Conservation (phyloP, 1,140 invertebrate genomes). For the Centruroides sculpturatus region DNA sequence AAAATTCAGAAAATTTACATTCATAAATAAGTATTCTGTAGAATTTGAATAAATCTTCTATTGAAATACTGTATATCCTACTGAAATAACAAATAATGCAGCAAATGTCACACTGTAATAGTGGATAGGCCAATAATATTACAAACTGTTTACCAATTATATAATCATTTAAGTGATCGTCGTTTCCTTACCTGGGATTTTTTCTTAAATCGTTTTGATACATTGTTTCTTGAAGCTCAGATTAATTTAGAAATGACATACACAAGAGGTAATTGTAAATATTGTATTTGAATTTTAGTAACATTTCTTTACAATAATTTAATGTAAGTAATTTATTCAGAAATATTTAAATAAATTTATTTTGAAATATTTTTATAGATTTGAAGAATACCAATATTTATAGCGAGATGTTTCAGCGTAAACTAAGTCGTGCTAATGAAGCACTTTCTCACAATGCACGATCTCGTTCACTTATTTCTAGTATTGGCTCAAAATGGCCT, state of each 20-base stretch:
- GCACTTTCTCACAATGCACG: constrained; percentile 51
- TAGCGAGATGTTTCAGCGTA: constrained; percentile 73
- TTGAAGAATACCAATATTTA: constrained; percentile 74
- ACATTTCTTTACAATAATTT: too few relatives aligned
- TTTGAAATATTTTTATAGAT: constrained; percentile 56
- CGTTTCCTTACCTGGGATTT: constrained; percentile 93
- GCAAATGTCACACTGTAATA: constrained; percentile 54
- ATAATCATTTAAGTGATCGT: constrained; percentile 79
- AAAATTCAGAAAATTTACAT: too few relatives aligned
- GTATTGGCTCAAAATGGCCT: constrained; percentile 83
- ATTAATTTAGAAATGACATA: constrained; percentile 54
- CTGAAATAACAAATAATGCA: too few relatives aligned
- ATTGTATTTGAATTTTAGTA: not conserved
- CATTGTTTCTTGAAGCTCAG: constrained; percentile 88
- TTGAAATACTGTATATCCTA: too few relatives aligned
- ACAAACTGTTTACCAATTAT: constrained; percentile 87
- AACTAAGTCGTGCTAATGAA: constrained; percentile 76
- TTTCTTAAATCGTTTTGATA: constrained; percentile 93
- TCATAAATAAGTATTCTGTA: too few relatives aligned
- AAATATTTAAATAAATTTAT: too few relatives aligned
- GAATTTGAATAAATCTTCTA: too few relatives aligned
- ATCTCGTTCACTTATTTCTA: constrained; percentile 69
- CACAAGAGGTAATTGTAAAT: constrained; percentile 42
- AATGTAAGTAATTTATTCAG: too few relatives aligned
- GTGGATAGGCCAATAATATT: constrained; percentile 93